A percentile compares a stretch with the other conserved stretches of the same genome.
phyloP scores from a whole-genome alignment of 1,140 invertebrate species.

The Solen grandis region DNA sequence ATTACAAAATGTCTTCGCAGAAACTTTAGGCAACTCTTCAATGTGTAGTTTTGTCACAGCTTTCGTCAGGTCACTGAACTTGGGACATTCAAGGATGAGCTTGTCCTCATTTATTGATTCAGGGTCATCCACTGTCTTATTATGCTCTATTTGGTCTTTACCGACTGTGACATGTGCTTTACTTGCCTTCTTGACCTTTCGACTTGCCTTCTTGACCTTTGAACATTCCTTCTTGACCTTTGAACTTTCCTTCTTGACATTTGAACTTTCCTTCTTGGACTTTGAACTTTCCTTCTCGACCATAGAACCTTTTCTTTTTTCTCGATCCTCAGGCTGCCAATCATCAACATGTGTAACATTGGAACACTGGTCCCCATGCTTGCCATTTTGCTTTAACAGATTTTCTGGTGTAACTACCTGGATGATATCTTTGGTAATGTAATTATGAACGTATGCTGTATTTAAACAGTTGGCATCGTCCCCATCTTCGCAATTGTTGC shows the following conservation, averaged over 20 bases:
- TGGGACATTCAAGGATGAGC: background rate
- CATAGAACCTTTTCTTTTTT: slow-evolving; percentile 13
- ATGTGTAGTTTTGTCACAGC: background rate
- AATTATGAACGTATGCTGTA: too few relatives aligned
- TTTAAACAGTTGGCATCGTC: too few relatives aligned
- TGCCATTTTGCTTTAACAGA: too few relatives aligned
- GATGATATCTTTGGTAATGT: too few relatives aligned
- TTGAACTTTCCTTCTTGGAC: too few relatives aligned
- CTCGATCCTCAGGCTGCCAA: slow-evolving; percentile 2
- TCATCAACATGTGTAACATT: slow-evolving; percentile 1
- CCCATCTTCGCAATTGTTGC: background rate
- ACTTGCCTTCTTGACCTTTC: background rate
- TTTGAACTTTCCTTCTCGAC: slow-evolving; percentile 15
- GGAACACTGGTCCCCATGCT: background rate
- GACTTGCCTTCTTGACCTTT: background rate
- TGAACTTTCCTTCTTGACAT: too few relatives aligned
- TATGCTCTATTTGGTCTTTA: background rate
- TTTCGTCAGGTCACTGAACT: background rate
- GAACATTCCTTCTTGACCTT: slow-evolving; percentile 6
- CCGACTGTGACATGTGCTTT: background rate
- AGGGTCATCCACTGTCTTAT: background rate
- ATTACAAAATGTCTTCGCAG: background rate
- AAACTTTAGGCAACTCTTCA: background rate
- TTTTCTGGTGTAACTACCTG: too few relatives aligned
- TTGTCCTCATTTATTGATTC: background rate